Evolutionary conservation across 2,113 vertebrate genomes (phyloP).

Genomic region (Pantherophis guttatus): DNA sequence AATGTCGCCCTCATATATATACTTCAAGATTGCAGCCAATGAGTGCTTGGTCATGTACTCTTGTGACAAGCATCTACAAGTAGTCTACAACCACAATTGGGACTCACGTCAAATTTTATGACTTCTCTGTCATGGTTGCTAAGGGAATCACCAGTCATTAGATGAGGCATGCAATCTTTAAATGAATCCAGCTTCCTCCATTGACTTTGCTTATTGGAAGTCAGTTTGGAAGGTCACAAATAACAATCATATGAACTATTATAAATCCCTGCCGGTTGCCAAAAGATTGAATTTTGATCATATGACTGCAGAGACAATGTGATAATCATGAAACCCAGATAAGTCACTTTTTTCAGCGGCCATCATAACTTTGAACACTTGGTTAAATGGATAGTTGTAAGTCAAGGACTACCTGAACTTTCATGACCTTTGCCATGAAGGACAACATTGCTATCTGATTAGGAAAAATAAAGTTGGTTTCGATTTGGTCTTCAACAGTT

Average conservation of each 20-base stretch:
- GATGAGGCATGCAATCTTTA: neutral
- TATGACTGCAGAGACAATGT: neutral
- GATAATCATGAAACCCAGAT: neutral
- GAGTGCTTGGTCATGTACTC: neutral
- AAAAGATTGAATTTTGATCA: neutral
- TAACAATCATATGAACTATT: neutral
- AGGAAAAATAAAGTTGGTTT: neutral
- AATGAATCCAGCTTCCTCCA: neutral
- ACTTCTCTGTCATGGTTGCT: neutral
- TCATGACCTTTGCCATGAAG: neutral
- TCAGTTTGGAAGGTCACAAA: neutral
- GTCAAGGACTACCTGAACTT: neutral
- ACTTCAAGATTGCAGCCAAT: neutral
- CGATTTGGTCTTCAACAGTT: neutral
- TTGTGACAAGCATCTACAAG: neutral
- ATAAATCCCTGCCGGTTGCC: neutral
- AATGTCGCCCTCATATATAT: neutral
- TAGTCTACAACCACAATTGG: neutral
- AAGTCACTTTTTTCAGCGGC: neutral
- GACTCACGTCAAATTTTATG: neutral
- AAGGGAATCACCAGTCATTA: neutral
- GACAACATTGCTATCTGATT: neutral
- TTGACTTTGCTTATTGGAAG: neutral
- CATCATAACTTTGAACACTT: neutral
- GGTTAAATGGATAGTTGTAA: neutral